A percentile compares a stretch with the other conserved stretches of the same genome.
Conservation (phyloP, 2,797 vertebrate genomes). For the Muscicapa striata region DNA sequence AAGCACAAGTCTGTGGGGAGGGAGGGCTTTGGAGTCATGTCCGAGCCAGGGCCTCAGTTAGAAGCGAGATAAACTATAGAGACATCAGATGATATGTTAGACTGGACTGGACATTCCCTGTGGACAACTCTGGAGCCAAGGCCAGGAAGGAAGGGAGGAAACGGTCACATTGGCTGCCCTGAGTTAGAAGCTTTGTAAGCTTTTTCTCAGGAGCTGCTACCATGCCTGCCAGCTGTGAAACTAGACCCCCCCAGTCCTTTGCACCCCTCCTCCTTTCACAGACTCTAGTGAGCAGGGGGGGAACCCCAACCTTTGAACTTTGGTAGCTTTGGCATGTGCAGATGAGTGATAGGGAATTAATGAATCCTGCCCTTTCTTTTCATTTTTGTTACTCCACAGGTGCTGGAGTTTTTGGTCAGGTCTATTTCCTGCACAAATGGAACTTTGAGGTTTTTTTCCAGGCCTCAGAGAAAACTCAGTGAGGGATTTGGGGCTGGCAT, state of each 20-base stretch:
- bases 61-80: slow-evolving; percentile 25
- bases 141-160: slow-evolving; percentile 12
- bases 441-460: slow-evolving; percentile 8
- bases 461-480: slow-evolving; percentile 30
- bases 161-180: background rate
- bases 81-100: slow-evolving; percentile 32
- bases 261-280: background rate
- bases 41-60: background rate
- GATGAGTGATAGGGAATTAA: background rate
- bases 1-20: background rate
- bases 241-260: background rate
- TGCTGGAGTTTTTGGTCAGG: slow-evolving; percentile 3
- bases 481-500: slow-evolving; percentile 38
- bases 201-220: slow-evolving; percentile 10
- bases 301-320: background rate
- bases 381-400: slow-evolving; percentile 22
- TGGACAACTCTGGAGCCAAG: slow-evolving; percentile 10
- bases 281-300: background rate
- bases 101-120: slow-evolving; percentile 8
- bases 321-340: background rate
- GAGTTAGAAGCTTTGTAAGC: slow-evolving; percentile 35
- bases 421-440: slow-evolving; percentile 36
- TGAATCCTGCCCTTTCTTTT: slow-evolving; percentile 14
- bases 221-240: slow-evolving; percentile 48
- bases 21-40: background rate